A percentile compares a stretch with the other conserved stretches of the same genome.
Conservation (phyloP, 2,113 vertebrate species). For the Chaetops frenatus region DNA sequence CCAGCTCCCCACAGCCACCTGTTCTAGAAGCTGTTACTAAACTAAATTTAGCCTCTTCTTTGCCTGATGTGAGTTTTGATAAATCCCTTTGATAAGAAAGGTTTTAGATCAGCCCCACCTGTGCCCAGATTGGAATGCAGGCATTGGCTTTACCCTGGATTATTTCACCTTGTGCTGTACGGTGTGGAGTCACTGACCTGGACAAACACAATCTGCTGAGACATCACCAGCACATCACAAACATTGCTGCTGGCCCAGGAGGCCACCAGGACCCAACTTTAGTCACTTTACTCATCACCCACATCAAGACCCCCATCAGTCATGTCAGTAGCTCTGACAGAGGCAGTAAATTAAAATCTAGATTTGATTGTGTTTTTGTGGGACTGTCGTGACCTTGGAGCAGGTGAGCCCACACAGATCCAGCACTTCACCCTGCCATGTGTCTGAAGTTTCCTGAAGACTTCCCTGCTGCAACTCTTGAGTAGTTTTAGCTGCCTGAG, state of each 20-base stretch:
- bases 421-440: background rate
- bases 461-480: background rate
- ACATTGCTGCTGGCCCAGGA: background rate
- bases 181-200: background rate
- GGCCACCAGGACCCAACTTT: background rate
- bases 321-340: background rate
- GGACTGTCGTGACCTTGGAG: accelerated
- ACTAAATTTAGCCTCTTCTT: background rate
- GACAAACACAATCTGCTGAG: background rate
- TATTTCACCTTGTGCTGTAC: background rate
- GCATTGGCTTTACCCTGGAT: background rate
- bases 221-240: background rate
- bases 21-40: background rate
- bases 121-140: accelerated
- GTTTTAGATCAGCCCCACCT: background rate
- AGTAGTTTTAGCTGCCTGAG: background rate
- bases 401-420: background rate
- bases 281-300: background rate
- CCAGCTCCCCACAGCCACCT: background rate
- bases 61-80: background rate
- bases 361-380: background rate
- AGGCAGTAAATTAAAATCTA: background rate
- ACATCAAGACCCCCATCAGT: background rate
- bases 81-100: background rate
- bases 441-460: background rate